phyloP scores from a whole-genome alignment of 2,113 vertebrate species.

The Castor canadensis region DNA sequence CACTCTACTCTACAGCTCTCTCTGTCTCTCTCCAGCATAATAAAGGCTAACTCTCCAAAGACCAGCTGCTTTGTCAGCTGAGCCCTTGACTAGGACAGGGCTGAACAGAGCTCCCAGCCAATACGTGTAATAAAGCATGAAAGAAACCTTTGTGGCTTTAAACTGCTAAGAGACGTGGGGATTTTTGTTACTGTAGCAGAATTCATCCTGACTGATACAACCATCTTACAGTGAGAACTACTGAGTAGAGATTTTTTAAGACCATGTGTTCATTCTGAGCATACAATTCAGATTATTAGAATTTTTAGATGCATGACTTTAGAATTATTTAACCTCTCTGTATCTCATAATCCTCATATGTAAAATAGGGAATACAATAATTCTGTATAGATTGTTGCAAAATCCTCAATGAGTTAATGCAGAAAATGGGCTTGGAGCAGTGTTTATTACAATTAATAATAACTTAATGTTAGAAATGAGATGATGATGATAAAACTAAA shows the following conservation, averaged over 20 bases:
- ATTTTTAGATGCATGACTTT: not conserved
- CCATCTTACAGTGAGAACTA: not conserved
- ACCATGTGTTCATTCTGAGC: not conserved
- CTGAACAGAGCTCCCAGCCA: not conserved
- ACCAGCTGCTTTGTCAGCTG: not conserved
- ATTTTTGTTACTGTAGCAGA: not conserved
- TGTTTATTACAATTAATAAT: not conserved
- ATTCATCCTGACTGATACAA: not conserved
- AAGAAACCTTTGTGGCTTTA: not conserved
- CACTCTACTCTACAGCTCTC: not conserved
- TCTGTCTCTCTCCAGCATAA: not conserved
- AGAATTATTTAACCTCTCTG: constrained; percentile 6
- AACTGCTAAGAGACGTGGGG: not conserved
- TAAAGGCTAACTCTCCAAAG: not conserved
- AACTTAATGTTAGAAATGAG: not conserved
- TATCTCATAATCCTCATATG: not conserved
- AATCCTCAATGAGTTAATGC: not conserved
- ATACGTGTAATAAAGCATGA: not conserved
- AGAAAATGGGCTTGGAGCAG: not conserved
- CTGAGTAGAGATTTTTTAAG: not conserved
- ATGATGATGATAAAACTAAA: not conserved
- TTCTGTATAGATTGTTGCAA: not conserved
- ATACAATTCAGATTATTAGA: not conserved
- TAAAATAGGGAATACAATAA: not conserved
- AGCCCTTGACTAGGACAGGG: not conserved